phyloP scores from a whole-genome alignment of 1,140 invertebrate species.

The Anagrus nilaparvatae region DNA sequence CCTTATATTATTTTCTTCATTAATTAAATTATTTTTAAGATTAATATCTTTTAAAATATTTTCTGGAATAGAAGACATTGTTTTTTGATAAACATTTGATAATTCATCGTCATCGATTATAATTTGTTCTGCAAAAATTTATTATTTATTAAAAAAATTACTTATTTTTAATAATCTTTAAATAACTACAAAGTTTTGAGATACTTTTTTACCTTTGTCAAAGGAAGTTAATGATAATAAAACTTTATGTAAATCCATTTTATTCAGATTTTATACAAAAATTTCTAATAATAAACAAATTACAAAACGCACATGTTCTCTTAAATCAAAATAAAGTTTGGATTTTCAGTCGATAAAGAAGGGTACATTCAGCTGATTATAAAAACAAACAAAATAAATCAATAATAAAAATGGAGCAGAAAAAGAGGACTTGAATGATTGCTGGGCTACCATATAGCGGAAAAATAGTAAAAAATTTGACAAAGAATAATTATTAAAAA shows the following conservation, averaged over 20 bases:
- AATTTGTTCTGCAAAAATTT: conserved; percentile 1
- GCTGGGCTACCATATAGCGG: too few species aligned
- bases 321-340: too few species aligned
- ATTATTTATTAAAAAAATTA: neutral
- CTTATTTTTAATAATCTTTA: neutral
- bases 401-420: too few species aligned
- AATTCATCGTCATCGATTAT: conserved; percentile 14
- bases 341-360: too few species aligned
- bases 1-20: conserved; percentile 13
- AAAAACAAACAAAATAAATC: too few species aligned
- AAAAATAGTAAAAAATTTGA: too few species aligned
- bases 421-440: too few species aligned
- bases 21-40: conserved; percentile 10
- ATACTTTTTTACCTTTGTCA: neutral
- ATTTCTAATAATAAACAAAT: too few species aligned
- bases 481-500: too few species aligned
- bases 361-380: too few species aligned
- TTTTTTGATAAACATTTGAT: conserved; percentile 13
- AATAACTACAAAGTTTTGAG: neutral
- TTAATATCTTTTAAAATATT: conserved; percentile 15
- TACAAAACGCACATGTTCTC: too few species aligned
- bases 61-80: conserved; percentile 14
- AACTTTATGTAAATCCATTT: conserved; percentile 12
- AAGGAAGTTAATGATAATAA: conserved; percentile 3
- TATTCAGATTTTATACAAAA: too few species aligned